phyloP scores from a whole-genome alignment of 2,888 invertebrate species.

The Phortica magna region DNA sequence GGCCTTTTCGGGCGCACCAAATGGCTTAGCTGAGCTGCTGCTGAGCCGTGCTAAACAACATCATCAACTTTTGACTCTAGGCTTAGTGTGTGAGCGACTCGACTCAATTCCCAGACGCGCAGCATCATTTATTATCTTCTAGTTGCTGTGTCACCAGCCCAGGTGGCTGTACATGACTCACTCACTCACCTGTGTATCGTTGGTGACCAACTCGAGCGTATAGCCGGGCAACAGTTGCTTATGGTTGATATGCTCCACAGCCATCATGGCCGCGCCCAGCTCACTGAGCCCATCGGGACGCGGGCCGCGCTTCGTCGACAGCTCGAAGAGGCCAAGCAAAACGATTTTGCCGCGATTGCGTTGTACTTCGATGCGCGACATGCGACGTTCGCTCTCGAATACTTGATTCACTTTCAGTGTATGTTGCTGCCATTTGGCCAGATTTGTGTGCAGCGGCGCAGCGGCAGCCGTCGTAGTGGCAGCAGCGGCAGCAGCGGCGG shows the following conservation, averaged over 20 bases:
- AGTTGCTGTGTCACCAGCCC: no score
- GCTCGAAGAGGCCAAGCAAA: constrained; percentile 88
- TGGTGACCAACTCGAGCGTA: constrained; percentile 86
- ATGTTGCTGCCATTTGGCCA: constrained; percentile 67
- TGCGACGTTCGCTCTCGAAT: constrained; percentile 76
- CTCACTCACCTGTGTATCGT: constrained; percentile 89
- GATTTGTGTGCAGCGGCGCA: constrained; percentile 43
- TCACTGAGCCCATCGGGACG: constrained; percentile 86
- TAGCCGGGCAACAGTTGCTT: constrained; percentile 84
- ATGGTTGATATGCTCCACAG: constrained; percentile 88
- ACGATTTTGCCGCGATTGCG: constrained; percentile 80
- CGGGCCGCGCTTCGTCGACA: constrained; percentile 83
- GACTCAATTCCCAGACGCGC: no score
- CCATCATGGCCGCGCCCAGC: constrained; percentile 87
- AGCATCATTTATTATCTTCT: no score
- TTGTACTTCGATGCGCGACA: constrained; percentile 65
- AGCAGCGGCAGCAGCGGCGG: constrained; percentile 50
- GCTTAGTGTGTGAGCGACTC: background rate
- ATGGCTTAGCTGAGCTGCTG: background rate
- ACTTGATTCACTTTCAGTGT: constrained; percentile 77
- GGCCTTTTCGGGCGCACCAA: background rate
- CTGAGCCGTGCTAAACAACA: background rate
- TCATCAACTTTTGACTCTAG: background rate
- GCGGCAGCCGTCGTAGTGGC: constrained; percentile 35
- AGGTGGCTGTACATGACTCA: no score